phyloP scores from a whole-genome alignment of 2,113 vertebrate species.

The Anas platyrhynchos region DNA sequence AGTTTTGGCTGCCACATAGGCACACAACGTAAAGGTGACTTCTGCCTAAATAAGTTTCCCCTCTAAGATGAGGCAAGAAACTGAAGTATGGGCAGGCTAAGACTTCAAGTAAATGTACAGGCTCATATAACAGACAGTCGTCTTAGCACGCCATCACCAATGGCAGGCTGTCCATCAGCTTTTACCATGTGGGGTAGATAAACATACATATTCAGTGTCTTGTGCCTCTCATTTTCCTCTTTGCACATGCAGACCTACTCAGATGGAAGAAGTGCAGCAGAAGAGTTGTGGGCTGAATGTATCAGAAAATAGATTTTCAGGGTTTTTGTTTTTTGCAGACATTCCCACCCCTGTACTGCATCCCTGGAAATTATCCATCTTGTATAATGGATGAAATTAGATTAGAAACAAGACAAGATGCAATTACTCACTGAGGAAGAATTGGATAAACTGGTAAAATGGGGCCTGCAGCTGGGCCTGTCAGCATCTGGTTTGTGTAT shows the following conservation, averaged over 20 bases:
- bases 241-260: neutral
- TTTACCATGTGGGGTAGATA: neutral
- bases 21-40: neutral
- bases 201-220: neutral
- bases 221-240: neutral
- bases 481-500: conserved; percentile 27
- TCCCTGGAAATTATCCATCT: conserved; percentile 56
- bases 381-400: conserved; percentile 56
- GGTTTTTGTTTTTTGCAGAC: conserved; percentile 38
- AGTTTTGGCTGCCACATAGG: neutral
- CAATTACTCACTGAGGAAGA: conserved; percentile 41
- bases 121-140: neutral
- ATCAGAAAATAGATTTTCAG: neutral
- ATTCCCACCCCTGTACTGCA: neutral
- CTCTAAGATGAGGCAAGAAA: neutral
- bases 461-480: conserved; percentile 1
- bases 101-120: neutral
- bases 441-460: conserved; percentile 31
- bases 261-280: neutral
- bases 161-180: neutral
- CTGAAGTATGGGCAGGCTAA: neutral
- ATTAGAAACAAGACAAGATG: conserved; percentile 48
- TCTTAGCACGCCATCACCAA: neutral
- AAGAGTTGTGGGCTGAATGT: neutral
- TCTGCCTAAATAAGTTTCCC: neutral